Conservation (phyloP, 2,888 invertebrate species). For the Noctua comes region DNA sequence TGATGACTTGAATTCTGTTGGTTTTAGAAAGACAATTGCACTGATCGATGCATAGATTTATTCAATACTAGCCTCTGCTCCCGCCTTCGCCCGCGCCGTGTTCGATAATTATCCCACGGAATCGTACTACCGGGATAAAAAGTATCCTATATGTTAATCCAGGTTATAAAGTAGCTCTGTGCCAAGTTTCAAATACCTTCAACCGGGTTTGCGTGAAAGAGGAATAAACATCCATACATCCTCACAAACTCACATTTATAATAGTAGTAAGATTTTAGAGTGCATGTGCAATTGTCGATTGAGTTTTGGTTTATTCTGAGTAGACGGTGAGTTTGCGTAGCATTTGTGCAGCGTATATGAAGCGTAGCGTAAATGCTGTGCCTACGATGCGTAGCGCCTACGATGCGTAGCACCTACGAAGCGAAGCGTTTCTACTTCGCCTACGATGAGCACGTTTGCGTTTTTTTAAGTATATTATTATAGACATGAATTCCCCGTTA, state of each 20-base stretch:
- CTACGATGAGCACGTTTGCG: background rate
- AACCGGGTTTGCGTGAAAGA: too few species aligned
- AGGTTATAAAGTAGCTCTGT: too few species aligned
- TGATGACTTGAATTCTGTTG: slow-evolving; percentile 23
- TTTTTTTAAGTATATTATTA: background rate
- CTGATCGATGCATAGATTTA: background rate
- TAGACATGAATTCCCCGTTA: background rate
- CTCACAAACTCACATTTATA: too few species aligned
- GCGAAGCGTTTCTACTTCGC: too few species aligned
- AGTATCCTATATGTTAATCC: too few species aligned
- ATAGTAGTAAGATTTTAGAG: background rate
- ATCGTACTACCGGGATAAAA: too few species aligned
- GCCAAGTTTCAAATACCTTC: too few species aligned
- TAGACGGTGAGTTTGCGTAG: background rate
- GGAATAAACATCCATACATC: too few species aligned
- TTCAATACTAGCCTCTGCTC: background rate
- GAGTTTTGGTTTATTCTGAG: background rate
- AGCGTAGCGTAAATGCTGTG: background rate
- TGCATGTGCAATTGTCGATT: background rate
- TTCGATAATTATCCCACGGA: too few species aligned
- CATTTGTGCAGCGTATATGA: background rate
- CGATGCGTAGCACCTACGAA: background rate
- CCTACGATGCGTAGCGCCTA: background rate
- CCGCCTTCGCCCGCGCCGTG: too few species aligned
- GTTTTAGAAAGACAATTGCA: background rate